Conservation (phyloP, 2,113 vertebrate species). For the Chaetops frenatus region DNA sequence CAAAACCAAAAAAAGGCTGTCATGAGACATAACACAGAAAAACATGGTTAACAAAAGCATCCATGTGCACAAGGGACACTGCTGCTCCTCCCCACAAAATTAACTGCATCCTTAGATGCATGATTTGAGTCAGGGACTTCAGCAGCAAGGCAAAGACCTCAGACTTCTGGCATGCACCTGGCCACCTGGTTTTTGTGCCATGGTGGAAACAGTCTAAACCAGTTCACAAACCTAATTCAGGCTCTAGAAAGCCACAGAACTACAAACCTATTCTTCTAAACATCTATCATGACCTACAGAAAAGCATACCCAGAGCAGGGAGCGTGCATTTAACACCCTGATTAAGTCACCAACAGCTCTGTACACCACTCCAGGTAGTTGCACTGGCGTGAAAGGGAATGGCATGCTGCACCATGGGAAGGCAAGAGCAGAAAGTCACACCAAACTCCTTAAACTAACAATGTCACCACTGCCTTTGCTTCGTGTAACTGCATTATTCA, state of each 20-base stretch:
- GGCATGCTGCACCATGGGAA: accelerated
- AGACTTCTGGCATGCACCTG: background rate
- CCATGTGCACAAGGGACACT: accelerated
- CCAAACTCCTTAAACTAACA: background rate
- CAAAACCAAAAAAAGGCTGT: background rate
- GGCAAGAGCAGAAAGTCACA: background rate
- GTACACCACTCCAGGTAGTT: accelerated
- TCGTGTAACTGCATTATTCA: background rate
- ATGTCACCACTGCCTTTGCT: background rate
- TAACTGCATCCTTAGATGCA: background rate
- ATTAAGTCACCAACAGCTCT: accelerated
- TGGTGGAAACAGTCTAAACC: background rate
- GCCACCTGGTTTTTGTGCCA: background rate
- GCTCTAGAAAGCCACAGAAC: background rate
- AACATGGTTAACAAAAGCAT: background rate
- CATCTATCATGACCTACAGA: background rate
- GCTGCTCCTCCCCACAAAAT: background rate
- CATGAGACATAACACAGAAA: background rate
- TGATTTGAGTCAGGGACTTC: background rate
- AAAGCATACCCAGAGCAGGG: background rate
- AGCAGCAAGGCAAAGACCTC: background rate
- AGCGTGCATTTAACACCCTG: accelerated
- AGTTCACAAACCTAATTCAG: background rate
- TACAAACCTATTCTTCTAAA: background rate
- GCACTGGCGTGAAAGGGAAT: accelerated